A percentile compares a stretch with the other conserved stretches of the same genome.
These are phyloP conservation scores for Eubasilissa regina DNA, from an alignment of 1,140 invertebrate genomes.

Conservation along the genomic window DNA sequence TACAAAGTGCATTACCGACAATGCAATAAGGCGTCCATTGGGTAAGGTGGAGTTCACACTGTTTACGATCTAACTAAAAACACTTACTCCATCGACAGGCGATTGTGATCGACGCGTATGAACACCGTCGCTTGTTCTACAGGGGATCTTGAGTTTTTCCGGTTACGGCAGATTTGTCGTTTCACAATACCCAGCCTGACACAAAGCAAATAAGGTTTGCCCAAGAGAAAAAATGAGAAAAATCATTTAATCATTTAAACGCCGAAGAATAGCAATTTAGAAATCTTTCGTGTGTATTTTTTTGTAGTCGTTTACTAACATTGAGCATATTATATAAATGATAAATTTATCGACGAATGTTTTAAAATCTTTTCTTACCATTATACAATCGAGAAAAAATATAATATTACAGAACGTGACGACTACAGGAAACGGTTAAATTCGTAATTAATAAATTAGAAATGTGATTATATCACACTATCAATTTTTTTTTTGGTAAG, in stretches of 20 bases:
- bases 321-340: too few species aligned
- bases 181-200: neutral
- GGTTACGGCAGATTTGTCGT: slow-evolving; percentile 23
- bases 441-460: too few species aligned
- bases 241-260: neutral
- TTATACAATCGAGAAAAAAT: too few species aligned
- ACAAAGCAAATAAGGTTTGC: slow-evolving; percentile 9
- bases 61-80: slow-evolving; percentile 46
- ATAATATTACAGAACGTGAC: too few species aligned
- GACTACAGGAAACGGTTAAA: too few species aligned
- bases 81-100: slow-evolving; percentile 31
- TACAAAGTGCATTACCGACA: slow-evolving; percentile 45
- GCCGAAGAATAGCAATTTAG: too few species aligned
- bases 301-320: too few species aligned
- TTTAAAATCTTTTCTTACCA: too few species aligned
- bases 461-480: too few species aligned
- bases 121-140: neutral
- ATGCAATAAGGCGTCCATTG: slow-evolving; percentile 15
- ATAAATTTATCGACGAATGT: too few species aligned
- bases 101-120: slow-evolving; percentile 39
- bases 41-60: slow-evolving; percentile 16
- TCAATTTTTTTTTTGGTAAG: too few species aligned
- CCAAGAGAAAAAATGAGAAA: neutral
- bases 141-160: slow-evolving; percentile 13
- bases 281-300: too few species aligned